phyloP scores from a whole-genome alignment of 1,140 invertebrate species.

The Drosophila bifasciata region DNA sequence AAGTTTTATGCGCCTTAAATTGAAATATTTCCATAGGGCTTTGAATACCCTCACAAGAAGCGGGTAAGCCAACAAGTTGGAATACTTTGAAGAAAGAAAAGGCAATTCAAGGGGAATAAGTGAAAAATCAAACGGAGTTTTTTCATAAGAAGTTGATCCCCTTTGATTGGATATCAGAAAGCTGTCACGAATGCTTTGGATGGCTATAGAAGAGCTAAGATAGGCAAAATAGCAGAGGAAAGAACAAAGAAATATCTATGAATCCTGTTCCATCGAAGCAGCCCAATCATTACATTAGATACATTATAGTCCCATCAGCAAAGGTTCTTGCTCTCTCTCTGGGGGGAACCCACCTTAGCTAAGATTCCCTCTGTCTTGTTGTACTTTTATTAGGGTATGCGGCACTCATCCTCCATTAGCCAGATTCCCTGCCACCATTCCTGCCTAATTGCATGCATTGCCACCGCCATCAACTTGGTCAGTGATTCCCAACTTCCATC shows the following conservation, averaged over 20 bases:
- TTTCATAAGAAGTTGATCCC: too few relatives aligned
- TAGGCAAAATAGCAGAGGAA: too few relatives aligned
- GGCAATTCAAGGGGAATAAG: too few relatives aligned
- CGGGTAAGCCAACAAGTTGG: conserved; percentile 2
- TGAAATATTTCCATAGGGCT: conserved; percentile 70
- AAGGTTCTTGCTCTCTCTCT: background rate
- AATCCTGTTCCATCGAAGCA: too few relatives aligned
- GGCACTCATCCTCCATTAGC: conserved; percentile 49
- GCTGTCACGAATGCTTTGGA: too few relatives aligned
- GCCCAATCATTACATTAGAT: too few relatives aligned
- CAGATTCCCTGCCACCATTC: conserved; percentile 55
- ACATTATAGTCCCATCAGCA: too few relatives aligned
- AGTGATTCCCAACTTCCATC: conserved; percentile 50
- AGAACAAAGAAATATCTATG: too few relatives aligned
- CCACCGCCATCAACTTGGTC: conserved; percentile 42
- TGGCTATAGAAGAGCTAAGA: too few relatives aligned
- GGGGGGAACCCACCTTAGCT: background rate
- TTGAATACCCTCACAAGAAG: conserved; percentile 33
- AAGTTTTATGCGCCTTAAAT: conserved; percentile 69
- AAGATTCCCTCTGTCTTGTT: background rate
- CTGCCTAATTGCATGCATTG: conserved; percentile 76
- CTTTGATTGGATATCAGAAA: too few relatives aligned
- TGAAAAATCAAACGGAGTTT: too few relatives aligned
- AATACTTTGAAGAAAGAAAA: too few relatives aligned
- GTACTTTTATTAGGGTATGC: conserved; percentile 27